Percentiles rank a stretch among this genome's conserved stretches.
Conservation (phyloP, 1,140 invertebrate genomes). For the Trachymyrmex septentrionalis region DNA sequence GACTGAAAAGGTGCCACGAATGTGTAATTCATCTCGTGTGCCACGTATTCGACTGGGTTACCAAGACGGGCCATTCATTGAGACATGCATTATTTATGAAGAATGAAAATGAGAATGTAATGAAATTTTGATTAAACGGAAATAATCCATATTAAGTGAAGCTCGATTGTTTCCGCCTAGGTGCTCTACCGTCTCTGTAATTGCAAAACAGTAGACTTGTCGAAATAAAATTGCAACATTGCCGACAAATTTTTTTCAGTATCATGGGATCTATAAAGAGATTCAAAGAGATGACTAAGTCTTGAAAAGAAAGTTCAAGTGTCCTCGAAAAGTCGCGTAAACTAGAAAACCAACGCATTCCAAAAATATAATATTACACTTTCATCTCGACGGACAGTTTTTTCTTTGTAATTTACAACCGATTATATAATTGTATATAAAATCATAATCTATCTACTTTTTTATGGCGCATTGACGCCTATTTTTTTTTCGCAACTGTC, state of each 20-base stretch:
- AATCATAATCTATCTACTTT: not conserved
- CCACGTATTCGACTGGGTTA: not conserved
- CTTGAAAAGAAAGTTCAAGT: not conserved
- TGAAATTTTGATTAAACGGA: constrained; percentile 8
- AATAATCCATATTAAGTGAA: constrained; percentile 12
- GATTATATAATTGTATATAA: not conserved
- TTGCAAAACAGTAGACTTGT: not conserved
- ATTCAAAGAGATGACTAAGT: not conserved
- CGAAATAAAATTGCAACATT: constrained; percentile 15
- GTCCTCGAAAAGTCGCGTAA: not conserved
- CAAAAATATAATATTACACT: not conserved
- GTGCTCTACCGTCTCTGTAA: not conserved
- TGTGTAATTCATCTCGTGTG: constrained; percentile 27
- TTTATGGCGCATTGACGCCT: not conserved
- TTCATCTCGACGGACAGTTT: not conserved
- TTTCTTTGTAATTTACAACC: not conserved
- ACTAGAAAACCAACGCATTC: not conserved
- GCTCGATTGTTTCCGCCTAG: not conserved
- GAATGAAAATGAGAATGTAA: not conserved
- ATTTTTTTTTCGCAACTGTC: constrained; percentile 21
- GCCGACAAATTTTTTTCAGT: not conserved
- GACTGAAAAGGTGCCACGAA: constrained; percentile 29
- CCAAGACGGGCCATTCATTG: not conserved
- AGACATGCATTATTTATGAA: constrained; percentile 22
- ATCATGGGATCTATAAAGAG: not conserved